These are phyloP conservation scores for Sebastes steindachneri DNA, from an alignment of 2,797 vertebrate species.

Conservation along the genomic window DNA sequence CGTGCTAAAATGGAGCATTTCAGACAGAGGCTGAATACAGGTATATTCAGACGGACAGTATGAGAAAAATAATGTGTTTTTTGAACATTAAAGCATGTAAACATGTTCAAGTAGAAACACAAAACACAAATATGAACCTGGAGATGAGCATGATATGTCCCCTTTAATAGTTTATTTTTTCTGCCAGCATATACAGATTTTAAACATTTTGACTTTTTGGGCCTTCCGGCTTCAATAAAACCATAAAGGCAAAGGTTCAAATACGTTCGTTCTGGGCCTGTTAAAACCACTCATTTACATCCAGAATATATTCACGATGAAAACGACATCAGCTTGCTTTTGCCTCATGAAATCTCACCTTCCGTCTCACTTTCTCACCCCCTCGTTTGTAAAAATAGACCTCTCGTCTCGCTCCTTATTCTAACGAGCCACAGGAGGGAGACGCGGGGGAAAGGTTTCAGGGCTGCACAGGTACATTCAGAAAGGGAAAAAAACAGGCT, in stretches of 20 bases:
- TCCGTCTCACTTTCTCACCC: constrained; percentile 46
- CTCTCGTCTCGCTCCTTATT: constrained; percentile 50
- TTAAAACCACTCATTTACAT: neutral
- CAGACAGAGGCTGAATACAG: neutral
- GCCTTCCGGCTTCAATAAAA: neutral
- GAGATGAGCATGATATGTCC: neutral
- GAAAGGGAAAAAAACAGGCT: constrained; percentile 5
- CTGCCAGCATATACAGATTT: neutral
- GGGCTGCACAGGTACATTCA: constrained; percentile 29
- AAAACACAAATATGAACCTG: neutral
- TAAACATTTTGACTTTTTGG: neutral
- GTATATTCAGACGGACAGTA: neutral
- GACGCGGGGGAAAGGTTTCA: constrained; percentile 11
- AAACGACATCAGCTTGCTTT: constrained; percentile 13
- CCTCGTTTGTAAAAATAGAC: constrained; percentile 69
- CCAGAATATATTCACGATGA: neutral
- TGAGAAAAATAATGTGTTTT: neutral
- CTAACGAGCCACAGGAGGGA: constrained; percentile 37
- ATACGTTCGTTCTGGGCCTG: neutral
- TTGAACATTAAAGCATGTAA: neutral
- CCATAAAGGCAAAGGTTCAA: neutral
- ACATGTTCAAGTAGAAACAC: neutral
- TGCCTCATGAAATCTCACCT: constrained; percentile 42
- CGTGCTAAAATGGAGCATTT: neutral
- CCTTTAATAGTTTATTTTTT: neutral